Evolutionary conservation across 1,140 invertebrate genomes (phyloP), one percentile per base, ranked within the genome.

Genomic region (Nephila pilipes): DNA sequence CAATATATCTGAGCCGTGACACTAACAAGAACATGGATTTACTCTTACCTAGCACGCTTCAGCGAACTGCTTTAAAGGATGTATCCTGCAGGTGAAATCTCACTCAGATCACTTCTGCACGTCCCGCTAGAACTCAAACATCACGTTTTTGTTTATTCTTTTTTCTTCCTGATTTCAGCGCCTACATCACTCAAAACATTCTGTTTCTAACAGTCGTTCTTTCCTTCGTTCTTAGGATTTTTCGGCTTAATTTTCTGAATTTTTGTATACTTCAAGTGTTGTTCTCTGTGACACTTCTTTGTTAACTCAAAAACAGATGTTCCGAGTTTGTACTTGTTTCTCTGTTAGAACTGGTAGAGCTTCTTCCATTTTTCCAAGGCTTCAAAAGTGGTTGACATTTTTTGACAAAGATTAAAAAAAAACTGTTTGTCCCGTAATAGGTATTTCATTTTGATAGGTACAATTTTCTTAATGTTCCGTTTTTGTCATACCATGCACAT

Each of bases 21-120:
- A 80, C 85, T 93, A 93, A 93, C 85, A 93, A 93, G 91, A 87
- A 87, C 85, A 93, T 93, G 91, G 85, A 60, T 93, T 93, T 93
- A 93, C 91, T 93, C 46, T 93, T 93, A 87, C 85, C 83, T 10
- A 57, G 54, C 63, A 87, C 91, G 91, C 91, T 55, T 32, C 46
- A 63, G 79, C 18, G 69, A 69, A 75, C 65, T 36, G 83, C 83
- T 87, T 93, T 93, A 93, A 80, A 87, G 91, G 57, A 87, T 80
- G 81, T 79, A 79, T 87, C 55, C 85, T 87, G 85, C 57, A 93
- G 91, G 69, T 93, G 85, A 87, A 79, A 87, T 87, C 91, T 83
- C 58, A 12, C 12, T 85, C 58, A 85, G 90, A 83, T 91, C 90
- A 91, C 80, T 85, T 91, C 90, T 83, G 90, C 90, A 91, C 90